Base-by-base conservation (phyloP, 2,113 vertebrate genomes). In the Osmerus mordax region DNA sequence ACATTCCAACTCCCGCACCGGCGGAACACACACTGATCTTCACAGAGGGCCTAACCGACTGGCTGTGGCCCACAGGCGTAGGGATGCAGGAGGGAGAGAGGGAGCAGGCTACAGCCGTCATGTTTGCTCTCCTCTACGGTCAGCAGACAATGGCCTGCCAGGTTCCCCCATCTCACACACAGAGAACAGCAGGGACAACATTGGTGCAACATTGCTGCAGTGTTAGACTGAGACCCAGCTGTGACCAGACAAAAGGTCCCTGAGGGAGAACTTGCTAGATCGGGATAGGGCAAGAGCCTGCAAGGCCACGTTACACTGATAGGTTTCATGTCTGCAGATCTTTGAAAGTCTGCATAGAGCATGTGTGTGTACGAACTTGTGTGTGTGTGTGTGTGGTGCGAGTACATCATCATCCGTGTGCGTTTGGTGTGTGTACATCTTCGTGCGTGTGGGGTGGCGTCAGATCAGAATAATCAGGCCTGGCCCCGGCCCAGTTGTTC, bases 121-220 rank as follows among this genome's bases (percentile, higher is more conserved):
- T 82, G 83, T 84, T 82, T 82, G 76, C 80, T 84, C 82, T 84
- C 60, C 75, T 82, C 78, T 76, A 78, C 63, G 73, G 61, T 76
- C 80, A 70, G 76, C 71, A 62, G 67, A 73, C 78, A 71, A 70
- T 67, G 73, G 83, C 80, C 75, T 67, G 67, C 68, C 66, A 28
- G 68, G 60, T 7, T 47, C 41, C 41, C 41, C 41, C 41, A 47
- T 9, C 41, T 47, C 41, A 9, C 9, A 47, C 41, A 47, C 41
- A 47, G 41, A 47, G 41, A 12, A 47, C 41, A 47, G 41, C 41
- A 47, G 41, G 41, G 41, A 55, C 65, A 55, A 70, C 62, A 32
- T 64, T 64, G 29, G 16, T 7, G 28, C 28, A 18, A 64, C 28
- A 32, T 64, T 64, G 62, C 62, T 2, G 62, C 62, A 32, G 32